phyloP scores from a whole-genome alignment of 2,113 vertebrate species.

The Trinectes maculatus region DNA sequence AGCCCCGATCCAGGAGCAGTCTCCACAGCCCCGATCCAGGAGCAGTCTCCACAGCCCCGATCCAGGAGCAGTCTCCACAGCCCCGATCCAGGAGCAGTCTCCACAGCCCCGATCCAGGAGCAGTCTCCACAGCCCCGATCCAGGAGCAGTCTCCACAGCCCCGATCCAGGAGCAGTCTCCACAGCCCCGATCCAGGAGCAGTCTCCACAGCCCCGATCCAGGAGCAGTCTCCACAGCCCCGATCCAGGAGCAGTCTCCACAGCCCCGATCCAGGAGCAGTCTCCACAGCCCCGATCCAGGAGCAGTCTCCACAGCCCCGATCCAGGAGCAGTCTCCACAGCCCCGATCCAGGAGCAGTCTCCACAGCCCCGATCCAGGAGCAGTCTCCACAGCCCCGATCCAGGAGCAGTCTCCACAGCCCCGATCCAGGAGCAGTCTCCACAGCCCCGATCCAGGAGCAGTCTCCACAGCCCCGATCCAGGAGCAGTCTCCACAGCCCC shows the following conservation, averaged over 20 bases:
- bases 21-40: slow-evolving; percentile 62
- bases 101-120: slow-evolving; percentile 59
- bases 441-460: slow-evolving; percentile 60
- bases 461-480: slow-evolving; percentile 64
- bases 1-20: slow-evolving; percentile 60
- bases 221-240: slow-evolving; percentile 63
- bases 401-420: slow-evolving; percentile 62
- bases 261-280: slow-evolving; percentile 60
- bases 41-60: slow-evolving; percentile 63
- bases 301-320: slow-evolving; percentile 63
- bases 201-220: slow-evolving; percentile 64
- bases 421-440: slow-evolving; percentile 62
- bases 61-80: slow-evolving; percentile 63
- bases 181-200: slow-evolving; percentile 60
- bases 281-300: slow-evolving; percentile 62
- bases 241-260: slow-evolving; percentile 61
- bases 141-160: slow-evolving; percentile 62
- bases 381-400: slow-evolving; percentile 64
- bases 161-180: slow-evolving; percentile 62
- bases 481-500: slow-evolving; percentile 63
- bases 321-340: slow-evolving; percentile 63
- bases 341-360: slow-evolving; percentile 63
- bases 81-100: slow-evolving; percentile 63
- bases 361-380: slow-evolving; percentile 59
- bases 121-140: slow-evolving; percentile 64